Evolutionary conservation across 2,888 invertebrate genomes (phyloP), one percentile per base, ranked within the genome.

Genomic region (Drosophila demipolita): DNA sequence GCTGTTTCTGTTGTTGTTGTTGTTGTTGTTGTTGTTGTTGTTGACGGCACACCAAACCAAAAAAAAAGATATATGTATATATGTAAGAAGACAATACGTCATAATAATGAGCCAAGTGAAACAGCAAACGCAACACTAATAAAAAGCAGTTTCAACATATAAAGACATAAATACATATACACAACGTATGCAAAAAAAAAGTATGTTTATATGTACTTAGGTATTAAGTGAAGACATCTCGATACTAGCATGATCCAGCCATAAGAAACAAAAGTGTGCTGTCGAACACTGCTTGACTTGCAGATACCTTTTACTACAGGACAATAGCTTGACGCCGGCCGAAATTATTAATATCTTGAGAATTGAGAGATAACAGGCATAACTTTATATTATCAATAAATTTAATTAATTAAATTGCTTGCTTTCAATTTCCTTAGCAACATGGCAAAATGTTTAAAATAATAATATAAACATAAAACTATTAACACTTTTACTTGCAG

Each of bases 51-150:
- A 36, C 45, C 38, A 50, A 57, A 45, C 12, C 29, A 67, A 20
- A 49, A 29, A n/a, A n/a, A 17, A 26, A 38, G 8, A 38, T 4
- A 23, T 15, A 40, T n/a, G 4, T 40, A 45, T 15, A 23, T 15
- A 45, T n/a, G 15, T 23, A 54, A 42, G 23, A 83, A 82, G 70
- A 71, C 70, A 80, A 84, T 84, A 84, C 83, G 83, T 85, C 83
- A 87, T 78, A 75, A 84, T 84, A 87, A 82, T 78, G 82, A 75
- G 79, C 77, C 82, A 59, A 84, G 75, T 74, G 48, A 69, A 80
- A 66, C 64, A 58, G 79, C 75, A 73, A 80, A 78, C 58, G 58
- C 62, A 59, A 59, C 65, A 70, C 66, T 67, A 78, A 81, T 73
- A 82, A 78, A 80, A 75, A 80, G 70, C 69, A 58, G 66, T 73